Base-by-base conservation (phyloP, 1,140 invertebrate genomes). In the Pachypeltis micranthus region DNA sequence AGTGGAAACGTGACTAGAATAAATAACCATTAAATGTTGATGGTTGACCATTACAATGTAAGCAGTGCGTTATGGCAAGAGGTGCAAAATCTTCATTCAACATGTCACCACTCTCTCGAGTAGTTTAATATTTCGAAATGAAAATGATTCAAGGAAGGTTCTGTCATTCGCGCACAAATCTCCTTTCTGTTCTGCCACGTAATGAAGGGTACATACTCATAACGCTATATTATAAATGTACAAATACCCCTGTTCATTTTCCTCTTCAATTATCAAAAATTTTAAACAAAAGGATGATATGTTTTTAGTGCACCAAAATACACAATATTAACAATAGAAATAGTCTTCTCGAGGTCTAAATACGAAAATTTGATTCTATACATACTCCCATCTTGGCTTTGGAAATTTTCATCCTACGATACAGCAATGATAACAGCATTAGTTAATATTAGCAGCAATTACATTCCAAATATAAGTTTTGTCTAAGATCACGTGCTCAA, bases 381-480 rank as follows among this genome's bases (percentile, higher is more conserved):
- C 47, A 19, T 58, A 44, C 51, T 44, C 14, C 24, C 60, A 23
- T n/a, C 55, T 19, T 23, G 12, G 57, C 58, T 58, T 34, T 31
- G 25, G 58, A 58, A 63, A 63, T 54, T 55, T 44, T 57, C 44
- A 57, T 58, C 55, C 62, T 63, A 63, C 34, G 24, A 34, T 63
- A 23, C 62, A 63, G 62, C 62, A 63, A 63, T 19, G 19, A 58
- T 63, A 63, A 63, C 62, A 63, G 47, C 44, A 63, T 58, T 29
- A 29, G 19, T 63, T 1, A 63, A 44, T 25, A 54, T 31, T 58
- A 58, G 24, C 23, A 16, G 23, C 4, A 21, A 51, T 51, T 16
- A 51, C 23, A 51, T 14, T 10, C 21, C 47, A 51, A 27, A 27
- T 10, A 63, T 56, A 56, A 58, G 44, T 63, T 63, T 27, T 14